These are phyloP conservation scores for Heterodera carotae DNA, from an alignment of 1,140 invertebrate species.

Conservation along the genomic window DNA sequence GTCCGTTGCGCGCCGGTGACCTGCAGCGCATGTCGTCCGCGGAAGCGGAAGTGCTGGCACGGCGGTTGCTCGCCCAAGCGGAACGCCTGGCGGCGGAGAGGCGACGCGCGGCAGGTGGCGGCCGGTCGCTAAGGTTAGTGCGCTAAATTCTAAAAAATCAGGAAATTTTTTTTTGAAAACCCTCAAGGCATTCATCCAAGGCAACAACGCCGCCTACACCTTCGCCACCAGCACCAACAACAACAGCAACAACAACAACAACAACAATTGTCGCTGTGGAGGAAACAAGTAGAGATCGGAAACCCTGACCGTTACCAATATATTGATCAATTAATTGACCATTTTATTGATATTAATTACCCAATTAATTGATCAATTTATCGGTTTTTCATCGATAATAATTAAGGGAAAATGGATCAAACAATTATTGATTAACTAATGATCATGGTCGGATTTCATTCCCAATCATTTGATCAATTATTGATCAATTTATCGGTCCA, in stretches of 20 bases:
- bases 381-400: too few relatives aligned
- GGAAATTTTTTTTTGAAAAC: not conserved
- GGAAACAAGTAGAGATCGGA: too few relatives aligned
- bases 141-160: constrained; percentile 24
- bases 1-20: constrained; percentile 12
- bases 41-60: constrained; percentile 25
- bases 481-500: too few relatives aligned
- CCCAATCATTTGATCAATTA: too few relatives aligned
- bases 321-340: too few relatives aligned
- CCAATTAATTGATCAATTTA: too few relatives aligned
- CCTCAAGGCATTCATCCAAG: not conserved
- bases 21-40: constrained; percentile 4
- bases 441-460: too few relatives aligned
- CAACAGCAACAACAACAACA: not conserved
- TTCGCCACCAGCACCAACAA: not conserved
- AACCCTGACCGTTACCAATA: too few relatives aligned
- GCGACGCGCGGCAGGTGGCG: not conserved
- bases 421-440: too few relatives aligned
- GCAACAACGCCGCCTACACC: not conserved
- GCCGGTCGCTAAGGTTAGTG: constrained; percentile 16
- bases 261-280: not conserved
- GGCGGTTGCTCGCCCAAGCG: constrained; percentile 9
- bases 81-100: constrained; percentile 19
- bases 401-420: too few relatives aligned
- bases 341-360: too few relatives aligned